Base-by-base conservation (phyloP, 2,797 vertebrate genomes). In the Takifugu ocellatus region DNA sequence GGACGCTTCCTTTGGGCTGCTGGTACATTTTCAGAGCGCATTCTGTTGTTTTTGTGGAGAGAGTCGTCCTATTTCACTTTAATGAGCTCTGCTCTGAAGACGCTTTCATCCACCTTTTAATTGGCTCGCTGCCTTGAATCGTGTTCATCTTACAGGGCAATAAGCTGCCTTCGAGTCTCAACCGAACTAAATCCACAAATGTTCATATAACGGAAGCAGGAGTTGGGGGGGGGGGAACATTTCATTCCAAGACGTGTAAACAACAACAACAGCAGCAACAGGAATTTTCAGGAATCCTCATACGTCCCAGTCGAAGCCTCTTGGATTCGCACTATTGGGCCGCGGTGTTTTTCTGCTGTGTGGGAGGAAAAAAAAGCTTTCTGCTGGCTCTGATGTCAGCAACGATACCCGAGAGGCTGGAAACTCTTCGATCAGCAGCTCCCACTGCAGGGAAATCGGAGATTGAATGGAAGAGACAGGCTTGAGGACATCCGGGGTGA, bases 341-440 rank as follows among this genome's bases (percentile, higher is more conserved):
- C 0, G 4, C 26, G 52, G 59, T 48, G 49, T 48, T 59, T 44
- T 39, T 61, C 58, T 33, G 12, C 12, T 59, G 33, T 58, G 25
- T 21, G 24, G 53, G 2, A 25, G 3, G 5, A 48, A 5, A 15
- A 48, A 36, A 52, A 50, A 54, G 25, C 59, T 64, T 39, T 56
- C 58, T 55, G 51, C 48, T 49, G 44, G 74, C 82, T 84, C 81
- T 67, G 68, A 87, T 85, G 75, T 84, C 83, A 59, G 63, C 66
- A 66, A 77, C 49, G 69, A 81, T 68, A 80, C 79, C 79, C 59
- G 27, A 59, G 84, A 76, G 84, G 72, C 50, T 67, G 33, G 61
- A 83, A 87, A 82, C 56, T 54, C 69, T 66, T 77, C 53, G 5
- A 73, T 90, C 87, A 89, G 86, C 86, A 86, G 68, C 65, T 81